Base-by-base conservation (phyloP, 2,888 invertebrate species). In the Acleris laterana region DNA sequence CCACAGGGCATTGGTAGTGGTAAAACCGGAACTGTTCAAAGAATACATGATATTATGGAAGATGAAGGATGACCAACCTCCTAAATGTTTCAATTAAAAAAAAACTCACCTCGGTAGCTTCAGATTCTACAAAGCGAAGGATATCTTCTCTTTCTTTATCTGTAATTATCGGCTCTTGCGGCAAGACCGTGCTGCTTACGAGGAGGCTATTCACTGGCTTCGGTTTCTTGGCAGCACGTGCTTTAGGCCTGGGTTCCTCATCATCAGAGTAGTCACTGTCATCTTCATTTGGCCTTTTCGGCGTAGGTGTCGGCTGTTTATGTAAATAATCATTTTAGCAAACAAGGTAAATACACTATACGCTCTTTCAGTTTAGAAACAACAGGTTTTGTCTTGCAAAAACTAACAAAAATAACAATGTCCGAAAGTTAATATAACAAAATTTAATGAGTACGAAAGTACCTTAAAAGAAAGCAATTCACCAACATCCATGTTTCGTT, bases 121-220 rank as follows among this genome's bases (percentile, higher is more conserved):
- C 97, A 60, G 94, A 96, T 84, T 97, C 97, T 5, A 97, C 97
- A 89, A 96, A 96, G 89, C 95, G 95, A 5, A 97, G 86, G 72
- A 97, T 97, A 78, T 97, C 96, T 74, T 96, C 94, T 73, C 96
- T 94, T 84, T 97, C 96, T 78, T 96, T 96, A 65, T 95, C 95
- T 0, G 95, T 94, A 28, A 96, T 90, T 62, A 93, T 85, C 4
- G 95, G 94, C 78, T 96, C 95, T 70, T 94, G 94, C 0, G 94
- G 90, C 2, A 95, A 83, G 64, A 79, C 93, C 69, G 86, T 94
- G 77, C 87, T 94, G 2, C 91, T 75, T 74, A 72, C 84, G 74
- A 81, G 93, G 48, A 83, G 59, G 11, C 77, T 68, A 52, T 79
- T 75, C 28, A 89, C 93, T n/a, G 90, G 92, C 71, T 89, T 93